Conservation (phyloP, 2,888 invertebrate genomes). For the Leistus spinibarbis region DNA sequence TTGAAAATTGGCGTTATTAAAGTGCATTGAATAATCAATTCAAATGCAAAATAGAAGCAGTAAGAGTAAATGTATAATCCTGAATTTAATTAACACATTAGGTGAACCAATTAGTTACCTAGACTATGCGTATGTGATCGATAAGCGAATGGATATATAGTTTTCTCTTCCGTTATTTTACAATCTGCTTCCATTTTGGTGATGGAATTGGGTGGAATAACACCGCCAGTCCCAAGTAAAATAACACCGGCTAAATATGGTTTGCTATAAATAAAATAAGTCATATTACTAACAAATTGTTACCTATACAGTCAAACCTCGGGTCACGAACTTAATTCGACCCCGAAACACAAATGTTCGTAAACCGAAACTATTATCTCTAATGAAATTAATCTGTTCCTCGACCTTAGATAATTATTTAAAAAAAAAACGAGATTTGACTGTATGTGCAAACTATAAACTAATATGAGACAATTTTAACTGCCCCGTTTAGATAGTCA, state of each 20-base stretch:
- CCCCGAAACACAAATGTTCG: too few species aligned
- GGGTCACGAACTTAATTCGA: too few species aligned
- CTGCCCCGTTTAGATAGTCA: too few species aligned
- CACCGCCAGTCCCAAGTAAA: constrained; percentile 85
- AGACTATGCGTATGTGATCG: constrained; percentile 92
- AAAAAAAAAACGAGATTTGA: too few species aligned
- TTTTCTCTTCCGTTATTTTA: constrained; percentile 76
- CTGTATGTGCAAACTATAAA: too few species aligned
- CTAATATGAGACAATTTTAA: too few species aligned
- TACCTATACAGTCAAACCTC: too few species aligned
- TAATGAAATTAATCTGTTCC: too few species aligned
- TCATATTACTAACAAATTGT: neutral
- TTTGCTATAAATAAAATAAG: constrained; percentile 63
- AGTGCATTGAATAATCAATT: too few species aligned
- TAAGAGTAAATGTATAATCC: neutral
- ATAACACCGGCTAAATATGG: constrained; percentile 90
- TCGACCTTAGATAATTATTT: too few species aligned
- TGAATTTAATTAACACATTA: neutral
- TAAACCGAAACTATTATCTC: too few species aligned
- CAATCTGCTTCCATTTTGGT: constrained; percentile 95
- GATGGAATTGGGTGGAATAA: constrained; percentile 69
- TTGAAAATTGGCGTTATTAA: neutral
- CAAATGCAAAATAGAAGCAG: too few species aligned
- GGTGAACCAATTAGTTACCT: constrained; percentile 63
- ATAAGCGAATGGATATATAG: constrained; percentile 93